Percentiles rank a stretch among this genome's conserved stretches.
Conservation (phyloP, 2,797 vertebrate species). For the Peromyscus aztecus region DNA sequence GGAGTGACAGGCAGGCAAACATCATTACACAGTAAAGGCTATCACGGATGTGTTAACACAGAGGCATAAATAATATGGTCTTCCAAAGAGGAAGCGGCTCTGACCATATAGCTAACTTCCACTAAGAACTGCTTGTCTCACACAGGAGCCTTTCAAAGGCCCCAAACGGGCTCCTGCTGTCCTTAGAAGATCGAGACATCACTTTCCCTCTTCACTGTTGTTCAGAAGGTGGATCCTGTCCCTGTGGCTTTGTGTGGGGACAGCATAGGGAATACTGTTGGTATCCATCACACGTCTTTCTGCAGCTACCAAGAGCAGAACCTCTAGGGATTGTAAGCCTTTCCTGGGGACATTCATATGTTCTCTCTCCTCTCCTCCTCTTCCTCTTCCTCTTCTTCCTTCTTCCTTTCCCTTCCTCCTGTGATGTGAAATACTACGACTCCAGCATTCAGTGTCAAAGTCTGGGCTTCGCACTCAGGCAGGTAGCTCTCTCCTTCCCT, state of each 20-base stretch:
- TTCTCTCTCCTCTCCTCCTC: too few relatives aligned
- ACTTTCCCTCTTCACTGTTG: background rate
- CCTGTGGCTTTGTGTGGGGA: background rate
- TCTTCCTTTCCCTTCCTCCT: background rate
- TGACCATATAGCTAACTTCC: background rate
- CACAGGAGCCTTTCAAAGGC: conserved; percentile 36
- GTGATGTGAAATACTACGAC: background rate
- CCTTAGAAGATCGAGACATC: background rate
- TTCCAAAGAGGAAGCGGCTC: background rate
- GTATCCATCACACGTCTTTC: background rate
- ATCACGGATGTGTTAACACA: background rate
- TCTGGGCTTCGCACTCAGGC: background rate
- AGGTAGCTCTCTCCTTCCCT: background rate
- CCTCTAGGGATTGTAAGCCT: background rate
- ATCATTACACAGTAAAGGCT: conserved; percentile 38
- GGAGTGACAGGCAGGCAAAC: conserved; percentile 45
- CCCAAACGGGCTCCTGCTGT: background rate
- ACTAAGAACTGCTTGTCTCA: conserved; percentile 57
- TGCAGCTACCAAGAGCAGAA: background rate
- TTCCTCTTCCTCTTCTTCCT: background rate
- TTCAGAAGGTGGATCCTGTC: background rate
- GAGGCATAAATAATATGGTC: conserved; percentile 29
- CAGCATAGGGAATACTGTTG: background rate
- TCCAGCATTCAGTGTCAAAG: background rate
- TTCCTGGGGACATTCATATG: background rate